These are phyloP conservation scores for Spialia ferax DNA, from an alignment of 2,888 invertebrate genomes.

Conservation along the genomic window DNA sequence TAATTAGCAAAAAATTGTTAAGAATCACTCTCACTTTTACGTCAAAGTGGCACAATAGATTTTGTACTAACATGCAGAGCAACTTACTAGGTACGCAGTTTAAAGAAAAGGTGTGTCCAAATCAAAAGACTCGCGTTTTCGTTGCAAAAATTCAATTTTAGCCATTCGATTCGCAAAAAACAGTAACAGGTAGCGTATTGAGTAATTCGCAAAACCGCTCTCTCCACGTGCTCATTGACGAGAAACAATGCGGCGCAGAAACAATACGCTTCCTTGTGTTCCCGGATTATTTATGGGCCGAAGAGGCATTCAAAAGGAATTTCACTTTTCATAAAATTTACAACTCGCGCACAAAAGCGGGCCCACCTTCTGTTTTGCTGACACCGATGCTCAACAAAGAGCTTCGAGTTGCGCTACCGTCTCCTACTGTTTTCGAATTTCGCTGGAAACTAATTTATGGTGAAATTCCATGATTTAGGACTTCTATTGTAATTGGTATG, in stretches of 20 bases:
- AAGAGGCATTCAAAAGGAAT: slow-evolving; percentile 84
- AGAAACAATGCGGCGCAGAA: slow-evolving; percentile 82
- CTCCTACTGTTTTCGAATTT: slow-evolving; percentile 86
- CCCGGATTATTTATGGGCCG: slow-evolving; percentile 81
- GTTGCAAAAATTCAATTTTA: slow-evolving; percentile 13
- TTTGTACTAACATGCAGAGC: neutral
- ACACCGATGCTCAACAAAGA: slow-evolving; percentile 81
- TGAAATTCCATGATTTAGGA: slow-evolving; percentile 74
- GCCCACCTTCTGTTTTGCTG: slow-evolving; percentile 86
- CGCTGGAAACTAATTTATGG: slow-evolving; percentile 82
- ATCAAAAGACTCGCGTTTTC: slow-evolving; percentile 20
- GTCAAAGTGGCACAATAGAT: neutral
- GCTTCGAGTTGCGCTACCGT: slow-evolving; percentile 81
- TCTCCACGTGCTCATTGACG: slow-evolving; percentile 76
- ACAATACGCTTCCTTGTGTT: slow-evolving; percentile 82
- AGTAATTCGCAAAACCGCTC: slow-evolving; percentile 76
- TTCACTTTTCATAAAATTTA: slow-evolving; percentile 87
- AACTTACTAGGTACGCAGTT: too few species aligned
- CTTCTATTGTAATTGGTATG: slow-evolving; percentile 80
- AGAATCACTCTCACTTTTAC: neutral
- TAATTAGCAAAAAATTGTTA: neutral
- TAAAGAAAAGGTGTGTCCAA: neutral
- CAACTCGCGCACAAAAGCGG: slow-evolving; percentile 80
- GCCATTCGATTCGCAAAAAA: slow-evolving; percentile 59
- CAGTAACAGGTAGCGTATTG: slow-evolving; percentile 67